These are phyloP conservation scores for Helobdella robusta DNA, from an alignment of 2,888 invertebrate genomes.

Conservation along the genomic window DNA sequence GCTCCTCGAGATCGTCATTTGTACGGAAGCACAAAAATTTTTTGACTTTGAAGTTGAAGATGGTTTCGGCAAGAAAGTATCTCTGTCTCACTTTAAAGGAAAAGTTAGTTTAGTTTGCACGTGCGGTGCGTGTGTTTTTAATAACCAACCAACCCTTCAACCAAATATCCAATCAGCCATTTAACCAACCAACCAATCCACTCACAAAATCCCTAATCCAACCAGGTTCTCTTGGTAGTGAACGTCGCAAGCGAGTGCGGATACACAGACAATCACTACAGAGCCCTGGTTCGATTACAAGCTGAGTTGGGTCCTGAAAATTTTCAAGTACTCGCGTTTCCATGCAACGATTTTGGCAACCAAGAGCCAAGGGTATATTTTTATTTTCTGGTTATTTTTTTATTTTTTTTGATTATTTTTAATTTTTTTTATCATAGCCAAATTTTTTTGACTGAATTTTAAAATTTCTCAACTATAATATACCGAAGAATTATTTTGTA, in stretches of 20 bases:
- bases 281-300: slow-evolving; percentile 48
- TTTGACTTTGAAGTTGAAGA: slow-evolving; percentile 24
- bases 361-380: slow-evolving; percentile 51
- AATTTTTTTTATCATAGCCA: too few species aligned
- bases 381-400: background rate
- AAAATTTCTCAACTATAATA: too few species aligned
- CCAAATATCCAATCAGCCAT: background rate
- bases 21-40: too few species aligned
- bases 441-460: too few species aligned
- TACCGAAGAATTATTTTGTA: too few species aligned
- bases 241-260: slow-evolving; percentile 55
- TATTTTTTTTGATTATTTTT: background rate
- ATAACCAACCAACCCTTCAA: background rate
- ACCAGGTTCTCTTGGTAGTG: slow-evolving; percentile 50
- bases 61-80: slow-evolving; percentile 24
- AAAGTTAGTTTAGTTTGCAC: slow-evolving; percentile 23
- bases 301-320: slow-evolving; percentile 41
- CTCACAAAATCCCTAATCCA: background rate
- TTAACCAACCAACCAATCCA: background rate
- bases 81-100: slow-evolving; percentile 29
- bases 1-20: too few species aligned
- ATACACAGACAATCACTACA: slow-evolving; percentile 52
- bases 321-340: slow-evolving; percentile 51
- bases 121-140: background rate
- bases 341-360: slow-evolving; percentile 54